Conservation (phyloP, 2,113 vertebrate species). For the Nicator chloris region DNA sequence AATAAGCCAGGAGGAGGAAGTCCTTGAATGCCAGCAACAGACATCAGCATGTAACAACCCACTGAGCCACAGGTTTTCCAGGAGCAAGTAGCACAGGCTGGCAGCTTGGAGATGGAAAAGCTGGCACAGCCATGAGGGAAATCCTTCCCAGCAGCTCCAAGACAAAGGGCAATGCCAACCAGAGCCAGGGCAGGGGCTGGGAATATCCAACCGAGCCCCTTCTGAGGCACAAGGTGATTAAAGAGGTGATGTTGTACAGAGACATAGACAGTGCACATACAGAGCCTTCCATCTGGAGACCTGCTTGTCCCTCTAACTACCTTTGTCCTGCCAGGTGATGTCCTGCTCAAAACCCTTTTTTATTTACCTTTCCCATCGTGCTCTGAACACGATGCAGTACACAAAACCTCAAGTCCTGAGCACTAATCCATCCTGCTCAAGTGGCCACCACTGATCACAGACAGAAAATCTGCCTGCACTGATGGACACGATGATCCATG, state of each 20-base stretch:
- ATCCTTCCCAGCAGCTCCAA: neutral
- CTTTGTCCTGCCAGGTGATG: neutral
- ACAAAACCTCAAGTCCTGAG: neutral
- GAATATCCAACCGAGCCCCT: accelerated
- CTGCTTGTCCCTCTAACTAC: neutral
- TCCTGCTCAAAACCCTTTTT: neutral
- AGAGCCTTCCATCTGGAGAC: neutral
- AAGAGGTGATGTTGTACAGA: accelerated
- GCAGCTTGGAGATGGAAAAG: neutral
- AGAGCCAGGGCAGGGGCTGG: neutral
- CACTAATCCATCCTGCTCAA: neutral
- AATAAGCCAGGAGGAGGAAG: neutral
- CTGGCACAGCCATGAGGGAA: neutral
- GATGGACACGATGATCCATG: neutral
- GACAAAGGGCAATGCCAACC: neutral
- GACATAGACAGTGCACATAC: accelerated
- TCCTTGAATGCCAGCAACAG: neutral
- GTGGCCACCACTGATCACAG: accelerated
- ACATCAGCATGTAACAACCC: neutral
- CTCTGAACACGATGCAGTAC: neutral
- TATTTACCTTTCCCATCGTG: neutral
- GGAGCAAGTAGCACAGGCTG: neutral
- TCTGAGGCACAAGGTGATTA: neutral
- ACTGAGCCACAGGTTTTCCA: accelerated
- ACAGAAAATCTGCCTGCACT: neutral